A percentile compares a stretch with the other conserved stretches of the same genome.
phyloP scores from a whole-genome alignment of 2,888 invertebrate species.

The Drosophila limbata region DNA sequence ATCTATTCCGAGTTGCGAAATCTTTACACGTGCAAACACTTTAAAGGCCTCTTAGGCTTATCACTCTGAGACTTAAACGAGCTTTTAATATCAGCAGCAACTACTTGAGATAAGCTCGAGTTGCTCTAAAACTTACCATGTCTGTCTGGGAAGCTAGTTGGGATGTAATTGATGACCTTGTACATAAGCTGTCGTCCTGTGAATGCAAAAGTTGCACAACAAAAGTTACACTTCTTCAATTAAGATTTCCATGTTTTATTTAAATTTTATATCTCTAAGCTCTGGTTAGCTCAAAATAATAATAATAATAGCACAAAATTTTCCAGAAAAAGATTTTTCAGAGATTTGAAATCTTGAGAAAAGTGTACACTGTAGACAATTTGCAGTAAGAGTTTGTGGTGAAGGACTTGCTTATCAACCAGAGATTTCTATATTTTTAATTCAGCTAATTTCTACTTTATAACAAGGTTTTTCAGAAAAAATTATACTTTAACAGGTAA shows the following conservation, averaged over 20 bases:
- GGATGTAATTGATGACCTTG: background rate
- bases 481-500: too few relatives aligned
- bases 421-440: background rate
- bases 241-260: background rate
- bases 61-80: background rate
- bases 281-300: too few relatives aligned
- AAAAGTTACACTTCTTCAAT: background rate
- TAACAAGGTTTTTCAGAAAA: too few relatives aligned
- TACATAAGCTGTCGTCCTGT: too few relatives aligned
- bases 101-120: slow-evolving; percentile 16
- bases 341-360: background rate
- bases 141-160: background rate
- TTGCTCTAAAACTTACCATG: background rate
- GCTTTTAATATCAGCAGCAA: background rate
- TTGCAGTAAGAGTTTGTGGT: background rate
- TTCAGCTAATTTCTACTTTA: background rate
- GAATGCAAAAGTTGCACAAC: too few relatives aligned
- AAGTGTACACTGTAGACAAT: slow-evolving; percentile 11
- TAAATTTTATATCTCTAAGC: slow-evolving; percentile 5
- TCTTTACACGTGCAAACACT: slow-evolving; percentile 6
- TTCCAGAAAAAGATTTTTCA: background rate
- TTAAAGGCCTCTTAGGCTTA: slow-evolving; percentile 3
- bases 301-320: too few relatives aligned
- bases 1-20: slow-evolving; percentile 5
- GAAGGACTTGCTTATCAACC: slow-evolving; percentile 4